A percentile compares a stretch with the other conserved stretches of the same genome.
phyloP scores from a whole-genome alignment of 2,113 vertebrate species.

The Podarcis muralis region DNA sequence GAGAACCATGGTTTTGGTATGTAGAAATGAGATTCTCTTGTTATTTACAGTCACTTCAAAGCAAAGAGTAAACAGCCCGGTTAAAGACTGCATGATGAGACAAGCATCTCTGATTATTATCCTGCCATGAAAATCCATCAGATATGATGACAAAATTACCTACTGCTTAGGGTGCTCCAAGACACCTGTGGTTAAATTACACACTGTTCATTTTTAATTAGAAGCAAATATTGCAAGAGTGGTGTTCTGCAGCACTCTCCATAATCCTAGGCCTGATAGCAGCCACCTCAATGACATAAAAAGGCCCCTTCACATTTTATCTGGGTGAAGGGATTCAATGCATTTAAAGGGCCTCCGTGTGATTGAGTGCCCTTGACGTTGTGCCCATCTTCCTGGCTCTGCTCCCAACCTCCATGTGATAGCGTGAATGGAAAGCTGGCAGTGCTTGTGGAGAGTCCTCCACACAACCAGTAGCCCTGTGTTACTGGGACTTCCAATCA shows the following conservation, averaged over 20 bases:
- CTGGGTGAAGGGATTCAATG: background rate
- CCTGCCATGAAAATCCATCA: conserved; percentile 1
- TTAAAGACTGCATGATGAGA: conserved; percentile 21
- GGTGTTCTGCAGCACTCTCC: background rate
- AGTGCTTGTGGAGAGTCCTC: background rate
- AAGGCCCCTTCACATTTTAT: background rate
- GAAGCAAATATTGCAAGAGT: background rate
- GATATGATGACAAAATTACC: background rate
- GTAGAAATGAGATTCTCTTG: conserved; percentile 23
- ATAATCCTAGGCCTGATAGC: background rate
- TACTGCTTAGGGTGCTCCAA: conserved; percentile 3
- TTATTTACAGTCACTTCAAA: conserved; percentile 51
- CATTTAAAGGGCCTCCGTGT: background rate
- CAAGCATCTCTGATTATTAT: conserved; percentile 63
- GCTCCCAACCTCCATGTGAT: background rate
- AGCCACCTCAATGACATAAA: background rate
- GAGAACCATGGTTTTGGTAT: background rate
- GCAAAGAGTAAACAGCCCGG: conserved; percentile 40
- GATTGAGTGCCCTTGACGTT: background rate
- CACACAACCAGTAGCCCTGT: background rate
- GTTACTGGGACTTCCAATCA: background rate
- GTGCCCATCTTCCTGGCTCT: background rate
- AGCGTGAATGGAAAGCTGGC: background rate
- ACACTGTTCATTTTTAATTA: conserved; percentile 3
- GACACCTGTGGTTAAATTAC: conserved; percentile 11